Percentiles rank a stretch among this genome's conserved stretches.
phyloP scores from a whole-genome alignment of 2,113 vertebrate species.

The Petrocephalus zakoni region DNA sequence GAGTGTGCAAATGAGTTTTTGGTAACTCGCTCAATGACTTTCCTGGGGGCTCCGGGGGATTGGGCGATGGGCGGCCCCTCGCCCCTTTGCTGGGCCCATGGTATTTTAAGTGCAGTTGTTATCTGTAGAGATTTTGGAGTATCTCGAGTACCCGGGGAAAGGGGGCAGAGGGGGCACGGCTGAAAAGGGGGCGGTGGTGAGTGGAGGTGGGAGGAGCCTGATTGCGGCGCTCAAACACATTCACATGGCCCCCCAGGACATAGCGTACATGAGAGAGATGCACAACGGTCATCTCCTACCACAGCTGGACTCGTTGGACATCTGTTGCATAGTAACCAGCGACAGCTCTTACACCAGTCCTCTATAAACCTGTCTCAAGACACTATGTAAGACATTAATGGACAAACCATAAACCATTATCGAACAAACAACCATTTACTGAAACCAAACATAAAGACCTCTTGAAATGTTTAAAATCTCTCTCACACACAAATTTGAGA shows the following conservation, averaged over 20 bases:
- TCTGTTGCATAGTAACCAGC: not conserved
- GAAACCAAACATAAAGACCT: not conserved
- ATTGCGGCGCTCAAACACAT: not conserved
- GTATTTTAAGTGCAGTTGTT: conserved; percentile 31
- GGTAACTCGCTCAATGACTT: not conserved
- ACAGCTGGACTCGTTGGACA: not conserved
- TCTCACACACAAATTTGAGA: not conserved
- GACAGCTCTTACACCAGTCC: not conserved
- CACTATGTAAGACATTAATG: not conserved
- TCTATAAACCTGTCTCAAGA: not conserved
- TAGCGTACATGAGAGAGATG: not conserved
- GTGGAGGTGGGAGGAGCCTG: not conserved
- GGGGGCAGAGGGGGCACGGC: not conserved
- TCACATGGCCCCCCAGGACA: not conserved
- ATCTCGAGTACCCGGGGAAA: not conserved
- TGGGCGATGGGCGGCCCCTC: not conserved
- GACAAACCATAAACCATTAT: not conserved
- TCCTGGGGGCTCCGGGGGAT: not conserved
- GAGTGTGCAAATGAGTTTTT: not conserved
- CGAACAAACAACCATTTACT: not conserved
- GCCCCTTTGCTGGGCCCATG: conserved; percentile 18
- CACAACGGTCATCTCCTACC: not conserved
- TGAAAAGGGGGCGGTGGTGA: not conserved
- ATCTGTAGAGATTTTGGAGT: conserved; percentile 26
- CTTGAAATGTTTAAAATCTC: not conserved